Evolutionary conservation across 2,113 vertebrate species (phyloP), one percentile per base, ranked within the genome.

Genomic region (Silurus meridionalis): DNA sequence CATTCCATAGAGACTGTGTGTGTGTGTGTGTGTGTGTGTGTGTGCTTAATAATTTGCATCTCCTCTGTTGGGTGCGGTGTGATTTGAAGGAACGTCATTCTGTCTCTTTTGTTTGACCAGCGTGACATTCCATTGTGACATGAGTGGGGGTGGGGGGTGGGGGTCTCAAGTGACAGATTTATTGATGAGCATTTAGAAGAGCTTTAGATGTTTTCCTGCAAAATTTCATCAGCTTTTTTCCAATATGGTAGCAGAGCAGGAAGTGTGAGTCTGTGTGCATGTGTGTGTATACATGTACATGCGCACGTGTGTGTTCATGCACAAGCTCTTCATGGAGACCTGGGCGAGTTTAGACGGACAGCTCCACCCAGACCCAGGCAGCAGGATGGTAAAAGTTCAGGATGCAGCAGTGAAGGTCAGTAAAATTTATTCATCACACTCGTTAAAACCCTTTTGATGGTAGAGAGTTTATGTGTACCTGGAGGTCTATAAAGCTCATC

Each of bases 391-490:
- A 19, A 85, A 79, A 69, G 87, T 79, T 72, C 87, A 88, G 87
- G 87, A 85, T 85, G 55, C 87, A 88, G 79, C 80, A 83, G 87
- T 88, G 25, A 80, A 72, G 66, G 82, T 84, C 69, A 85, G 83
- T 77, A 82, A 69, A 81, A 25, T 63, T 60, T 66, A 28, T 13
- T 88, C 25, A 28, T 58, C 60, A 28, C 50, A 57, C 23, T 46
- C 79, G 28, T 78, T 80, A 8, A 78, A 63, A n/a, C 15, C 66
- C 61, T 60, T 77, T 77, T 83, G 81, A 81, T 61, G 81, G 60
- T 8, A 37, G 74, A 77, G 23, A 14, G 52, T 25, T 6, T 5
- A 55, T 25, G 52, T 53, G 50, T 77, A 46, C 71, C 71, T 9
- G 19, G 19, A 74, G 67, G 14, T 72, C 37, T 48, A 17, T 72